phyloP scores from a whole-genome alignment of 2,888 invertebrate species.

The Ophion costatus region DNA sequence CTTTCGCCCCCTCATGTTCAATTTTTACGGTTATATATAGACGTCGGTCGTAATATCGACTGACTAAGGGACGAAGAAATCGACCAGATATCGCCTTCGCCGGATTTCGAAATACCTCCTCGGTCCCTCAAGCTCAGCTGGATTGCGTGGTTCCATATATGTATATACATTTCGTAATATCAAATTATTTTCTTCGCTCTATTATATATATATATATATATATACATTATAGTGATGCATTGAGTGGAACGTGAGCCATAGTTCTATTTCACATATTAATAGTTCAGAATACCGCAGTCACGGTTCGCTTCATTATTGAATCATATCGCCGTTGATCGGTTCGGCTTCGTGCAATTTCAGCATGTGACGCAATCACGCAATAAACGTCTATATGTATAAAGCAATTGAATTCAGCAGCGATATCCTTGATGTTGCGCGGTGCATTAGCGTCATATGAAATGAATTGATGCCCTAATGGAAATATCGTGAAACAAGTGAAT shows the following conservation, averaged over 20 bases:
- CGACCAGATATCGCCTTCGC: conserved; percentile 15
- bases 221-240: not conserved
- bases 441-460: conserved; percentile 49
- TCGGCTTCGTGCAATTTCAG: conserved; percentile 16
- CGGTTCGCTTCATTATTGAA: conserved; percentile 39
- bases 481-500: not conserved
- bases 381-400: conserved; percentile 14
- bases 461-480: conserved; percentile 30
- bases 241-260: conserved; percentile 4
- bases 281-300: conserved; percentile 29
- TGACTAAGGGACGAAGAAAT: conserved; percentile 13
- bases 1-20: conserved; percentile 27
- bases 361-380: conserved; percentile 36
- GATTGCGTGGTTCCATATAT: conserved; percentile 22
- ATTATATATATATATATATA: conserved; percentile 4
- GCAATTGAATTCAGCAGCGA: conserved; percentile 33
- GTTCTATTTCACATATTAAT: conserved; percentile 41
- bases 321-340: conserved; percentile 14
- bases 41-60: conserved; percentile 27
- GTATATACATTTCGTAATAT: conserved; percentile 22
- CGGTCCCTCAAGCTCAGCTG: conserved; percentile 18
- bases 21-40: conserved; percentile 38
- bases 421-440: conserved; percentile 17
- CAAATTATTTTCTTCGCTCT: conserved; percentile 16
- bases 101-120: conserved; percentile 43